Evolutionary conservation across 2,797 vertebrate species (phyloP), one percentile per base, ranked within the genome.

Genomic region (Danionella dracula): DNA sequence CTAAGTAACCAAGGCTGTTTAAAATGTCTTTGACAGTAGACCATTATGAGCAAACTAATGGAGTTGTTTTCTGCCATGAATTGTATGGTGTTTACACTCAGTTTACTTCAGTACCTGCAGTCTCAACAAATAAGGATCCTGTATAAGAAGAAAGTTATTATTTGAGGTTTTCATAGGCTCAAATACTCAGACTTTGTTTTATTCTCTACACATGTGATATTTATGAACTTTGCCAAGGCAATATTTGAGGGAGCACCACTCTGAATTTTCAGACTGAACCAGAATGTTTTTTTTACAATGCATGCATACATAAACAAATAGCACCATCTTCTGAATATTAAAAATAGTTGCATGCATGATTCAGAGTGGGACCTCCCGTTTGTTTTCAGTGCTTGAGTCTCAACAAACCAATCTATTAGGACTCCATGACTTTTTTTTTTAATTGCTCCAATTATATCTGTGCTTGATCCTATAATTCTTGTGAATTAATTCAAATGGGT

Each of bases 261-360:
- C 34, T 48, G 35, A 56, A 37, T 67, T 53, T 57, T 57, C 37
- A 57, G 23, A 72, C 8, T 82, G 76, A 82, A 80, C 83, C 80
- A 82, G 85, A 84, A 74, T 82, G 68, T 81, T 81, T 83, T n/a
- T n/a, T 77, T 82, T 83, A 82, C 83, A 85, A 78, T 82, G 76
- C 81, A 83, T 84, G 80, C 84, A 85, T 86, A 83, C 82, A 85
- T 84, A 87, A 87, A 89, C 81, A 87, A 88, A 88, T 83, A 85
- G 82, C 82, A 83, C 80, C 85, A 81, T 87, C 84, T 86, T 84
- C 84, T 83, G 88, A 88, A 88, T 87, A 84, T 72, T 75, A 76
- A 86, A 85, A 85, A 83, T 79, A 78, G 75, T 58, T 73, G 70
- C 78, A 81, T 64, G 66, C 78, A 63, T 17, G 64, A 71, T 80